Base-by-base conservation (phyloP, 2,888 invertebrate genomes). In the Nemotelus pantherinus region DNA sequence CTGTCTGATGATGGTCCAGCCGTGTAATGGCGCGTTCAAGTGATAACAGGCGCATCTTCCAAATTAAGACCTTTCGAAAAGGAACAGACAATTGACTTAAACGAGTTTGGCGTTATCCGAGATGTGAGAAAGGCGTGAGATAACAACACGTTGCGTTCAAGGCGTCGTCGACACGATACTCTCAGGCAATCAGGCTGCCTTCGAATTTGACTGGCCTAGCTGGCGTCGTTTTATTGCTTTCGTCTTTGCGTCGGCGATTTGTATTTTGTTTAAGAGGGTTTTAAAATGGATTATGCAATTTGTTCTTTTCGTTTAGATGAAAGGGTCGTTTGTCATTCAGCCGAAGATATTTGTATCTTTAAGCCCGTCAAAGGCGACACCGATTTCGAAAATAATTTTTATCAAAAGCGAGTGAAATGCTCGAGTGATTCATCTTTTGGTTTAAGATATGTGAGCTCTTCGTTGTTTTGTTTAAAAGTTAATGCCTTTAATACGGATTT, bases 21-120 rank as follows among this genome's bases (percentile, higher is more conserved):
- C 58, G n/a, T 72, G 45, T 58, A 72, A 72, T 72, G 72, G 25
- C 72, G 58, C 57, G 44, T 45, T 58, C 58, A 72, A 25, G 72
- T 48, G 71, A 71, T 71, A 71, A 71, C 71, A 71, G 57, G 68
- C 55, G 71, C 72, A 44, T 72, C 72, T 44, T 72, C 44, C 45
- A 58, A 72, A 72, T 72, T 72, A 72, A 72, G 72, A 72, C 45
- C 57, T 72, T 47, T 57, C 25, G 43, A 39, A 72, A 25, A 25
- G 58, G 45, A 57, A 47, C 45, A 25, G 50, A 63, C 44, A 48
- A 48, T 50, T 47, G 5, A 57, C 47, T 72, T 72, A 72, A 71
- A 41, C 5, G 58, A 45, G 44, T 57, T 43, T 72, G 72, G 58
- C 72, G 72, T 72, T 72, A 72, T 72, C 72, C 44, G 25, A 72